Conservation (phyloP, 2,113 vertebrate genomes). For the Sylvilagus bachmani region DNA sequence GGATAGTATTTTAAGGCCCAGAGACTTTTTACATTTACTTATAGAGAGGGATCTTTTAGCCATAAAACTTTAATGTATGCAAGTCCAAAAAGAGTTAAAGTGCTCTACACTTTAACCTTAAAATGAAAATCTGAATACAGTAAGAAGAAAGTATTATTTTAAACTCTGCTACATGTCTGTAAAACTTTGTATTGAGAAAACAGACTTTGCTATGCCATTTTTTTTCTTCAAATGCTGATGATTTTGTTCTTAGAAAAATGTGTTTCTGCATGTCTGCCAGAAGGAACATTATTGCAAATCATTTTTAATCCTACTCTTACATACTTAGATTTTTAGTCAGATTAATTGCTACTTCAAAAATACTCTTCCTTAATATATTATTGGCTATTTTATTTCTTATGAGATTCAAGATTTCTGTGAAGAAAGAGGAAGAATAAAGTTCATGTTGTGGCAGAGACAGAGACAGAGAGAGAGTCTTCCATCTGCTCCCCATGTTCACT, state of each 20-base stretch:
- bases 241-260: slow-evolving; percentile 20
- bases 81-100: slow-evolving; percentile 23
- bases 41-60: neutral
- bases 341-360: slow-evolving; percentile 36
- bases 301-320: slow-evolving; percentile 13
- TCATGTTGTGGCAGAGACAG: slow-evolving; percentile 64
- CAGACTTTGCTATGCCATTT: neutral
- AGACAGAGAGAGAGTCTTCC: neutral
- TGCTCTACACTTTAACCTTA: slow-evolving; percentile 32
- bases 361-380: neutral
- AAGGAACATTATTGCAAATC: neutral
- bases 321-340: neutral
- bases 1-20: neutral
- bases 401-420: slow-evolving; percentile 40
- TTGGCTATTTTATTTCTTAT: neutral
- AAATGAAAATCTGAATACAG: slow-evolving; percentile 28
- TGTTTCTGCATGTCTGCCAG: neutral
- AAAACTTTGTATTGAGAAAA: neutral
- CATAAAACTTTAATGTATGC: slow-evolving; percentile 27
- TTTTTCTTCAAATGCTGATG: neutral
- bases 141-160: slow-evolving; percentile 50
- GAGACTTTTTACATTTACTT: slow-evolving; percentile 23
- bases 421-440: slow-evolving; percentile 61
- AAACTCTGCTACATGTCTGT: neutral
- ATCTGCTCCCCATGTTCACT: no score